Evolutionary conservation across 2,113 vertebrate genomes (phyloP), one percentile per base, ranked within the genome.

Genomic region (Silurus glanis): DNA sequence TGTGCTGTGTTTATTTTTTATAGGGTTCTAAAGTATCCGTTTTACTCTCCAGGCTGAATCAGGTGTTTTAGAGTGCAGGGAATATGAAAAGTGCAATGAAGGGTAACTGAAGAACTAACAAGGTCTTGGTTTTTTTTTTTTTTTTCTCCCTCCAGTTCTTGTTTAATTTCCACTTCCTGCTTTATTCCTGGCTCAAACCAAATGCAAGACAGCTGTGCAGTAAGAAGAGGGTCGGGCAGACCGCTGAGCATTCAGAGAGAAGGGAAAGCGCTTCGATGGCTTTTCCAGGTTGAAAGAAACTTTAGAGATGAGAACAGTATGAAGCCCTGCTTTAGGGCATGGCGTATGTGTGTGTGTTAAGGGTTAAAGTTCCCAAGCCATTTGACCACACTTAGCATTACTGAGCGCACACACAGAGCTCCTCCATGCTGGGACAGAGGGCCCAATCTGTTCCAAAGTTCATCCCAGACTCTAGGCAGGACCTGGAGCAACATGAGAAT

Each of bases 81-180:
- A 80, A 78, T 9, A 37, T 9, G 17, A 23, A 72, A 69, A 37
- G 17, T 83, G n/a, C 10, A 58, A 28, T 83, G 12, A 17, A 80
- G 5, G 16, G n/a, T 13, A 61, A 72, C 53, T 47, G 23, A 72
- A 83, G 47, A 83, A 37, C 64, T 51, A 83, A 28, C 61, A 88
- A 86, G 82, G 58, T 83, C 84, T 76, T 67, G 23, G 55, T 45
- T 14, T 69, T 79, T 83, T 74, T 80, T 87, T 56, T 74, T 58
- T 37, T 21, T 47, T 25, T 25, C 17, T 49, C 45, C 76, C 78
- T 80, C 79, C 55, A 84, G 58, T 83, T 75, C 85, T 88, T 90
- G 89, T 90, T 95, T 95, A 95, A 95, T 95, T 95, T 95, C 90
- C 93, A 94, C 94, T 95, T 95, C 94, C 95, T 95, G 94, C 94